These are phyloP conservation scores for Anastatus disparis DNA, from an alignment of 1,140 invertebrate species.

Conservation along the genomic window DNA sequence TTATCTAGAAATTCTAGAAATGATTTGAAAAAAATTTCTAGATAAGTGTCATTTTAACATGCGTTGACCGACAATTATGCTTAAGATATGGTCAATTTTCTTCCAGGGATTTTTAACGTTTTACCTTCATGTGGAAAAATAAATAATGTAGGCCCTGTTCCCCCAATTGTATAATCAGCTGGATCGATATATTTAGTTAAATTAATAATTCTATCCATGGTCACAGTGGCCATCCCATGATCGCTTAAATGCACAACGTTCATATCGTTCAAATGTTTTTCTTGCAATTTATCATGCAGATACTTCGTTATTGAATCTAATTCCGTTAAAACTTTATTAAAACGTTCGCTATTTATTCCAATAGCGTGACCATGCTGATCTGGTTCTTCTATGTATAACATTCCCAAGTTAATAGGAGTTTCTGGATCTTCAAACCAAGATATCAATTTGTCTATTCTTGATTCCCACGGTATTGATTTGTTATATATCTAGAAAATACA, in stretches of 20 bases:
- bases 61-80: too few relatives aligned
- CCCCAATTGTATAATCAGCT: constrained; percentile 64
- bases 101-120: too few relatives aligned
- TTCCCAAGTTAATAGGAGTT: constrained; percentile 73
- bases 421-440: constrained; percentile 73
- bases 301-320: constrained; percentile 72
- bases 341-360: constrained; percentile 64
- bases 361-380: constrained; percentile 71
- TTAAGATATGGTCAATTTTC: too few relatives aligned
- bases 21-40: too few relatives aligned
- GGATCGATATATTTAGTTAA: constrained; percentile 69
- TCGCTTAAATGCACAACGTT: constrained; percentile 80
- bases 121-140: constrained; percentile 70
- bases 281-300: constrained; percentile 68
- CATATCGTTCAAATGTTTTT: constrained; percentile 67
- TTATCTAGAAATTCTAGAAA: too few relatives aligned
- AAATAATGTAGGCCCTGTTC: constrained; percentile 65
- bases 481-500: constrained; percentile 65
- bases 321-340: constrained; percentile 66
- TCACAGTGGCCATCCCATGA: constrained; percentile 68
- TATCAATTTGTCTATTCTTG: constrained; percentile 72
- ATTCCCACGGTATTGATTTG: constrained; percentile 63
- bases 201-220: constrained; percentile 69
- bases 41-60: too few relatives aligned
- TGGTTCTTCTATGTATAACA: constrained; percentile 80